Base-by-base conservation (phyloP, 2,888 invertebrate species). In the Sesia apiformis region DNA sequence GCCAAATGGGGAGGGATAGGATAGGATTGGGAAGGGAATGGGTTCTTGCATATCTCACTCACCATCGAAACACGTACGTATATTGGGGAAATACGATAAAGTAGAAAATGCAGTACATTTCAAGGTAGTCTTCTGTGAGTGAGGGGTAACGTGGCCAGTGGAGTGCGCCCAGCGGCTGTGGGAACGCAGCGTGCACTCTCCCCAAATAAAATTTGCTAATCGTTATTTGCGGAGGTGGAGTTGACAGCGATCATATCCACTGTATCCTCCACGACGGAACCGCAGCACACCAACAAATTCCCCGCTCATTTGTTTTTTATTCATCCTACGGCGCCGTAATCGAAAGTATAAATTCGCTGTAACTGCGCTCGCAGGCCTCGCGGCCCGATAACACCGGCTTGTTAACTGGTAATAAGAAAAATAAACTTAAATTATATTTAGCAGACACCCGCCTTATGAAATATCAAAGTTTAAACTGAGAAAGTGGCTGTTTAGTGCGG, bases 231-330 rank as follows among this genome's bases (percentile, higher is more conserved):
- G 23, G 23, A 23, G 23, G 23, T 23, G 5, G 7, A 8, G 5
- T 43, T 6, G 46, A 46, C n/a, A 5, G 46, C 23, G 23, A 58
- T 38, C 64, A 40, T 63, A 61, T 84, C 85, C 81, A 64, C 63
- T 46, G 53, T 56, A 66, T 38, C 49, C 70, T 40, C n/a, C 23
- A 8, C 60, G 60, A 56, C 57, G 38, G 53, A 59, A 53, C 59
- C 74, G 74, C 78, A 78, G 78, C 78, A 72, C 71, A 81, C 79
- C 81, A 84, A 87, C 87, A 86, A 87, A 87, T 87, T 84, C 80
- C 69, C 77, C 76, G 81, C 84, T 88, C 87, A 88, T 88, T 89
- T 87, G 87, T 85, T 87, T 88, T 88, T 88, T 88, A 88, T 86
- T 87, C 86, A 84, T 81, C 80, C 81, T 70, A 69, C 73, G 73